Evolutionary conservation across 2,888 invertebrate species (phyloP).

Genomic region (Fissipunctia ypsillon): DNA sequence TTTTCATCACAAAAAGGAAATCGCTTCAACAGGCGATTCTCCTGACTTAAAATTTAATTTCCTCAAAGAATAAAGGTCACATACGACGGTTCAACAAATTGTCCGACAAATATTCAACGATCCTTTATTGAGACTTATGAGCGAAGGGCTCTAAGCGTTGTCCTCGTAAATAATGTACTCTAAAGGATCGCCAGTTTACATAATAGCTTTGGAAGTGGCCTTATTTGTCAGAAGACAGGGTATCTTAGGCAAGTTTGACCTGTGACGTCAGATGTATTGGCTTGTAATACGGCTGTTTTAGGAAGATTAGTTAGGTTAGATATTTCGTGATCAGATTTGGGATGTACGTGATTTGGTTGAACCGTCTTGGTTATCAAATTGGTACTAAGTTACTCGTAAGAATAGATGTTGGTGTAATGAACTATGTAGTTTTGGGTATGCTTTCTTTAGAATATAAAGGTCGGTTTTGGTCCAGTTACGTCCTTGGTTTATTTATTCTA

Average conservation of each 20-base stretch:
- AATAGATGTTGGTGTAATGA: conserved; percentile 16
- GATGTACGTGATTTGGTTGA: conserved; percentile 43
- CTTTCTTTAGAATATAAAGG: too few species aligned
- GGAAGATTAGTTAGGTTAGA: conserved; percentile 42
- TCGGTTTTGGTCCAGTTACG: too few species aligned
- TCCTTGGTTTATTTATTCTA: too few species aligned
- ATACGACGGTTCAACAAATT: conserved; percentile 45
- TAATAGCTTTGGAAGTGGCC: conserved; percentile 61
- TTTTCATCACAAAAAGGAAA: neutral
- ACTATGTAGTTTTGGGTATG: neutral
- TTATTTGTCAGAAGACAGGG: conserved; percentile 58
- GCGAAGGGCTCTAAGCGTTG: conserved; percentile 47
- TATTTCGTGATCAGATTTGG: conserved; percentile 46
- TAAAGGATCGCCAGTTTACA: conserved; percentile 64
- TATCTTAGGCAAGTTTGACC: conserved; percentile 51
- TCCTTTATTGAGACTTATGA: conserved; percentile 50
- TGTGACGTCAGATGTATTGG: conserved; percentile 44
- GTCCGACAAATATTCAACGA: conserved; percentile 58
- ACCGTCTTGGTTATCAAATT: neutral
- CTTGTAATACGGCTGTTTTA: conserved; percentile 42
- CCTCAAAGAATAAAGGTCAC: conserved; percentile 25
- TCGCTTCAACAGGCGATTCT: too few species aligned
- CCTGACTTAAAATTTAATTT: conserved; percentile 22
- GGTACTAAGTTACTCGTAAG: conserved; percentile 11
- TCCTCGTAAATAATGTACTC: conserved; percentile 61